These are phyloP conservation scores for Pteropus rufus DNA, from an alignment of 2,797 vertebrate species.

Conservation along the genomic window DNA sequence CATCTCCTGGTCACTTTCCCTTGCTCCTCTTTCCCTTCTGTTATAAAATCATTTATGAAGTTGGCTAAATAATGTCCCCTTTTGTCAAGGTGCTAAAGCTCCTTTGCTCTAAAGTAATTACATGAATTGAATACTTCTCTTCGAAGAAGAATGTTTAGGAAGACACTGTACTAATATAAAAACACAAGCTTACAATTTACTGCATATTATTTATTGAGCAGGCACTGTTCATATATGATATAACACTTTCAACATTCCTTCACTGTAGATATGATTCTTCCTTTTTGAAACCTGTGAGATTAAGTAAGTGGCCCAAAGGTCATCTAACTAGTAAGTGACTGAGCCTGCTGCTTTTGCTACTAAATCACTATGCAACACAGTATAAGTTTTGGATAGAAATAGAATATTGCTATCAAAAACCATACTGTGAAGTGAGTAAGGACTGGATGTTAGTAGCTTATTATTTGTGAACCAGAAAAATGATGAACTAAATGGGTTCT, in stretches of 20 bases:
- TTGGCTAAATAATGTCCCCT: not conserved
- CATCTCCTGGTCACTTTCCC: not conserved
- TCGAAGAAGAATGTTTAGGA: not conserved
- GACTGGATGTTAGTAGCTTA: not conserved
- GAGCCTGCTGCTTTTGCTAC: not conserved
- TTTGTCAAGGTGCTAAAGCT: not conserved
- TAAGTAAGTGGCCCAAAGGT: not conserved
- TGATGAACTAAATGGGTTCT: not conserved
- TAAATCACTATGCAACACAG: not conserved
- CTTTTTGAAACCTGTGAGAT: not conserved
- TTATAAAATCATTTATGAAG: not conserved
- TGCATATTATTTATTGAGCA: not conserved
- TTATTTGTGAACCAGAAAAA: not conserved
- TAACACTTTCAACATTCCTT: not conserved
- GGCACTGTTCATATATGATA: not conserved
- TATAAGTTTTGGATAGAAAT: not conserved
- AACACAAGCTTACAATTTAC: not conserved
- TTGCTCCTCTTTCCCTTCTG: not conserved
- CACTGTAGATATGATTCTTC: not conserved
- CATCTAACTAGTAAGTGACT: not conserved
- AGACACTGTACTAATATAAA: not conserved
- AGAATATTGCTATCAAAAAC: conserved; percentile 1
- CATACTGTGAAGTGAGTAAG: not conserved
- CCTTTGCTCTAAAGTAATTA: not conserved
- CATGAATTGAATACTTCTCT: not conserved